Evolutionary conservation across 2,888 invertebrate species (phyloP), one percentile per base, ranked within the genome.

Genomic region (Morinoia aosen): DNA sequence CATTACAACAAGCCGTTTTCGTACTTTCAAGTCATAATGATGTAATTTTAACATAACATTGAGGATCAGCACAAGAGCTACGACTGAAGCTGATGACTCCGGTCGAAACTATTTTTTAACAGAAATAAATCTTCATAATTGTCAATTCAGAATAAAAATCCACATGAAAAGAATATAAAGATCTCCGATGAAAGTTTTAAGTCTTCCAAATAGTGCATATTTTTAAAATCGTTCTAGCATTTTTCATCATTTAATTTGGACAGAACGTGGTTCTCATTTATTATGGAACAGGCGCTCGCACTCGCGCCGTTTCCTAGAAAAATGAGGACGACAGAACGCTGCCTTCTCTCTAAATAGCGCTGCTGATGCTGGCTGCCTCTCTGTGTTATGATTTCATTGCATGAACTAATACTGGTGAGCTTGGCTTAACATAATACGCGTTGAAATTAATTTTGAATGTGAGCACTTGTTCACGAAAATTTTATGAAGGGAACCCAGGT

Each of bases 211-310:
- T 48, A 48, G 48, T 48, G 25, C 2, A 19, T 76, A 76, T 76
- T 76, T 76, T 76, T 25, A 76, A 76, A 19, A 2, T 33, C 25
- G 76, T 33, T 25, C 33, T 1, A 61, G 61, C 14, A 33, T 76
- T 76, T 76, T 76, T 33, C 8, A 33, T 33, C 76, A 76, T 76
- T 76, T 76, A 76, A 76, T 76, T 76, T 76, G 76, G 25, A 33
- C 76, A 76, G 76, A 33, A 10, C 33, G 76, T 33, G 16, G 10
- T 76, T 76, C 76, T 76, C 76, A 76, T 76, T 76, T 76, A 76
- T 76, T 76, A 76, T 76, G 76, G 76, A 76, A 33, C 76, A 76
- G 76, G 76, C 76, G 76, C 76, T 76, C 25, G 76, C 76, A 76
- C 14, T 76, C 76, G 76, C 76, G 76, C 76, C 16, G 76, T 76